Conservation (phyloP, 2,888 invertebrate genomes). For the Macrophya alboannulata region DNA sequence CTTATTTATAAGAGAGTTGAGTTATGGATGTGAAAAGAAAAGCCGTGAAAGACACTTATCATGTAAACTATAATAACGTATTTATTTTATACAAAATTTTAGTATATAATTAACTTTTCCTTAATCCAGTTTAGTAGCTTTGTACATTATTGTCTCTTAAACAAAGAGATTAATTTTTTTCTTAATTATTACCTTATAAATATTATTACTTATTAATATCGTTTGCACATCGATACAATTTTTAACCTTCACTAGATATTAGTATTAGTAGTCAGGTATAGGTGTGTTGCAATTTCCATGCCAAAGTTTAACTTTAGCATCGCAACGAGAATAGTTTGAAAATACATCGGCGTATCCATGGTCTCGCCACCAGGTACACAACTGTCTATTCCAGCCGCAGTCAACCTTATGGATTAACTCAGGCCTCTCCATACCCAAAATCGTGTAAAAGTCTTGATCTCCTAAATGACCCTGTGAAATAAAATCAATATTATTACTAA, state of each 20-base stretch:
- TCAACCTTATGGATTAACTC: conserved; percentile 88
- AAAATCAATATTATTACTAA: conserved; percentile 20
- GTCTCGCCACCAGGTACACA: conserved; percentile 91
- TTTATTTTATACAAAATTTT: conserved; percentile 35
- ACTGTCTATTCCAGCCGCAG: conserved; percentile 91
- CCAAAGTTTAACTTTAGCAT: conserved; percentile 85
- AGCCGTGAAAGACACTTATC: not conserved
- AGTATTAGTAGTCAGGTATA: conserved; percentile 81
- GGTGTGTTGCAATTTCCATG: conserved; percentile 90
- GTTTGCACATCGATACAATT: not conserved
- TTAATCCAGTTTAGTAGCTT: not conserved
- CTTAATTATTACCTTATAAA: too few species aligned
- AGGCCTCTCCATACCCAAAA: conserved; percentile 86
- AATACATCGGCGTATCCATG: conserved; percentile 89
- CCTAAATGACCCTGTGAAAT: conserved; percentile 86
- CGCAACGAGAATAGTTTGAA: conserved; percentile 87
- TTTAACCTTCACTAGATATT: not conserved
- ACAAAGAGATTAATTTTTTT: too few species aligned
- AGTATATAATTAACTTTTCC: not conserved
- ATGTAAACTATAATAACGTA: not conserved
- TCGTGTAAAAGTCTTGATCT: conserved; percentile 91
- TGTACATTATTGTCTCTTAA: not conserved
- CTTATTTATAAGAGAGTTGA: not conserved
- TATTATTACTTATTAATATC: not conserved
- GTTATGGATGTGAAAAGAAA: not conserved